Evolutionary conservation across 2,888 invertebrate genomes (phyloP), one percentile per base, ranked within the genome.

Genomic region (Caenorhabditis doughertyi): DNA sequence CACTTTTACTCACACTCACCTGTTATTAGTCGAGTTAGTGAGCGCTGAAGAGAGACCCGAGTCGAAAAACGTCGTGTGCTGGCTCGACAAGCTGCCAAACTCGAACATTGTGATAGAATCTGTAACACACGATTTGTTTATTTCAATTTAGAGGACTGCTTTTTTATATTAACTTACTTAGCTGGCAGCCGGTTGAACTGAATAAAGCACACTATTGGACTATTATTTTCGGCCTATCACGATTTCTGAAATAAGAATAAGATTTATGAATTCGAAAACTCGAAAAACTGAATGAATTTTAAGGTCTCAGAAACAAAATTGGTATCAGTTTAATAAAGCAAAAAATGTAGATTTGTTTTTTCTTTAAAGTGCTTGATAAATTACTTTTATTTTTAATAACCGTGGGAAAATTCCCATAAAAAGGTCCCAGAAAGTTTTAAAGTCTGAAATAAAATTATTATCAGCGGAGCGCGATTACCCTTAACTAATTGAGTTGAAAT

Each of bases 21-120:
- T 81, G 67, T 81, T 81, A 49, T 77, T 81, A 71, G 81, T 77
- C 23, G 81, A 81, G 68, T 72, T 77, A 39, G 76, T 72, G 56
- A 81, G 70, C 42, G 71, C 72, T 42, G 81, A 81, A 53, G 81
- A 81, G 64, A 81, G 72, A 53, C 72, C 77, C 39, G 81, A 81
- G 77, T 77, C 81, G 53, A 74, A 74, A n/a, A 81, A 71, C 9
- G 71, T 65, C 65, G 81, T 71, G 56, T 76, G 80, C 65, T 65
- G 47, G 67, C 79, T 79, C 56, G 79, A 67, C 60, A 73, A 68
- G 65, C 80, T 73, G 68, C 73, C 81, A 77, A 81, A 81, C 35
- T 77, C 81, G 81, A 71, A 81, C 81, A 81, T 81, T 58, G 18
- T 65, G 62, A 64, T 64, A 62, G 25, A 53, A 42, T 64, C 73